A percentile compares a stretch with the other conserved stretches of the same genome.
Conservation (phyloP, 2,797 vertebrate genomes). For the Erithacus rubecula region DNA sequence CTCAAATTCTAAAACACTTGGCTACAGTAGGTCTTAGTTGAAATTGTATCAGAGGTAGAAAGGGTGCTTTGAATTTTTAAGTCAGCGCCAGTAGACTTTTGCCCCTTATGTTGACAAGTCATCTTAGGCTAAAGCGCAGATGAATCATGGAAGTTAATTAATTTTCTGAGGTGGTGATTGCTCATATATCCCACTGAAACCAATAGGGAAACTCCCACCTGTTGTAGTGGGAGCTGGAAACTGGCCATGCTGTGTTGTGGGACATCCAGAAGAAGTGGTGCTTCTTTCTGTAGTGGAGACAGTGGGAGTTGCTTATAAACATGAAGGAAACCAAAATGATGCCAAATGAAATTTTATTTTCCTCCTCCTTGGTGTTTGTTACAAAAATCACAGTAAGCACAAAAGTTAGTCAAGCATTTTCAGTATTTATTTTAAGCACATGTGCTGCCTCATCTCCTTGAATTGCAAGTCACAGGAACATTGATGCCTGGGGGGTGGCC, state of each 20-base stretch:
- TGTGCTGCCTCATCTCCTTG: background rate
- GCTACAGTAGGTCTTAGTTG: background rate
- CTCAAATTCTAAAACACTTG: background rate
- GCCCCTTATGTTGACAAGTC: background rate
- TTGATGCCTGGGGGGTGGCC: background rate
- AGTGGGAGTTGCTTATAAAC: slow-evolving; percentile 33
- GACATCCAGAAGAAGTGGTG: background rate
- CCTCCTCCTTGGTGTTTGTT: background rate
- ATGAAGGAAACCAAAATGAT: slow-evolving; percentile 28
- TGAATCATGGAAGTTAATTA: slow-evolving; percentile 50
- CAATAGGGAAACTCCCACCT: background rate
- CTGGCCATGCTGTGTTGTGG: slow-evolving; percentile 6
- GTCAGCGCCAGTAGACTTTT: background rate
- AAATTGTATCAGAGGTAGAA: background rate
- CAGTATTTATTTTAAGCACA: background rate
- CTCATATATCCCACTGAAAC: slow-evolving; percentile 6
- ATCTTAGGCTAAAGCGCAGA: background rate
- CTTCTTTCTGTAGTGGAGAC: slow-evolving; percentile 41
- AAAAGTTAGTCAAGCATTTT: background rate
- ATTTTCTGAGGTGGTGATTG: slow-evolving; percentile 39
- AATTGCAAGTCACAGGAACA: background rate
- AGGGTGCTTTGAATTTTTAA: background rate
- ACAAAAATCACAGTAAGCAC: slow-evolving; percentile 11
- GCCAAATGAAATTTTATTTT: slow-evolving; percentile 15
- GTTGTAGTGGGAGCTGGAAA: slow-evolving; percentile 33